Percentiles rank a stretch among this genome's conserved stretches.
phyloP scores from a whole-genome alignment of 2,113 vertebrate species.

The Muscicapa adusta region DNA sequence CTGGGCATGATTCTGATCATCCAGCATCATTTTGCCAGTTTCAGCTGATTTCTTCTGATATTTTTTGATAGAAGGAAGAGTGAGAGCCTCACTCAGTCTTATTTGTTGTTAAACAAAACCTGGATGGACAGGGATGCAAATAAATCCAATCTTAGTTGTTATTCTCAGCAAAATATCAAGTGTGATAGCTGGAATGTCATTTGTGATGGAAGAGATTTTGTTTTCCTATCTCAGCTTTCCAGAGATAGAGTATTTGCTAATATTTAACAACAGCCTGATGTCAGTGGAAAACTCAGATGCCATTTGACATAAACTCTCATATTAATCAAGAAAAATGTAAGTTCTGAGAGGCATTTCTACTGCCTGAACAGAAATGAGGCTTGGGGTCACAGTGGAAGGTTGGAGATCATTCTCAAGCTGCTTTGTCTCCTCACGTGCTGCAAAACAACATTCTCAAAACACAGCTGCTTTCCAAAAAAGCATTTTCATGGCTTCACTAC shows the following conservation, averaged over 20 bases:
- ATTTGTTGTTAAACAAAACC: conserved; percentile 13
- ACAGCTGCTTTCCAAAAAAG: not conserved
- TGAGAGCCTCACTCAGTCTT: not conserved
- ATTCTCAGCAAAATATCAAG: conserved; percentile 12
- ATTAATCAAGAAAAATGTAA: conserved; percentile 10
- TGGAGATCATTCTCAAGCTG: not conserved
- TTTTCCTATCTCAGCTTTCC: conserved; percentile 22
- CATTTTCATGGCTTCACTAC: not conserved
- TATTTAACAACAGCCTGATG: not conserved
- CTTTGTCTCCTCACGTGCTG: not conserved
- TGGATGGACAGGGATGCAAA: not conserved
- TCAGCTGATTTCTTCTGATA: conserved; percentile 26
- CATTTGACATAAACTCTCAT: not conserved
- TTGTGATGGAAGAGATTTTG: conserved; percentile 27
- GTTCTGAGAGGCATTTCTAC: not conserved
- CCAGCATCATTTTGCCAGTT: not conserved
- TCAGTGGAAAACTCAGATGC: conserved; percentile 4
- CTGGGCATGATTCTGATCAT: not conserved
- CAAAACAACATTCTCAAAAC: not conserved
- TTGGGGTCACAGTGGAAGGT: not conserved
- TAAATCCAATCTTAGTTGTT: conserved; percentile 15
- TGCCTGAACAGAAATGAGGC: not conserved
- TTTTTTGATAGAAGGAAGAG: conserved; percentile 13
- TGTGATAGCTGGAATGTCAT: conserved; percentile 38
- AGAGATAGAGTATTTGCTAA: not conserved